Evolutionary conservation across 2,888 invertebrate species (phyloP), one percentile per base, ranked within the genome.

Genomic region (Artemia sp.): DNA sequence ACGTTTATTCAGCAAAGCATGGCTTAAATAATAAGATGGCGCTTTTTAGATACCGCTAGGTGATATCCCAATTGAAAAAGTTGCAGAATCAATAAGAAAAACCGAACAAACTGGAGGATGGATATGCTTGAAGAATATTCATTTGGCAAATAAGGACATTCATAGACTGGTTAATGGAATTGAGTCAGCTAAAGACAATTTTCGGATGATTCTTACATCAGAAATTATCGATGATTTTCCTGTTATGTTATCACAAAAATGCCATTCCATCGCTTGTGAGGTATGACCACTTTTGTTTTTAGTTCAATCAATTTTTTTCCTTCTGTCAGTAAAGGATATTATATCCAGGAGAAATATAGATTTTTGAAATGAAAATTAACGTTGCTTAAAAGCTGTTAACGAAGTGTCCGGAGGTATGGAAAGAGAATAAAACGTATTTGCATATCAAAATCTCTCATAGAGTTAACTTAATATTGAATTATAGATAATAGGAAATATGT

Each of bases 61-160:
- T 8, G 86, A 87, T 78, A 90, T 89, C 14, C 88, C 89, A 78
- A 85, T 87, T 73, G 82, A 81, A 69, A 81, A 82, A 68, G 86
- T 86, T 0, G 75, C 87, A 70, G 78, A 82, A 67, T 79, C 82
- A 51, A 78, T 90, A 58, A 78, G 81, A 38, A 80, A 83, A 73
- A 83, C 85, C 64, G 81, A 85, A 0, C 78, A 80, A 72, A 78
- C 80, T 69, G 90, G 90, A 0, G 81, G 83, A 68, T 91, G 90
- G 90, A 77, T 91, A 67, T 86, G 88, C 74, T 79, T 91, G 72
- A 89, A 89, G 79, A 91, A 91, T 79, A 79, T 90, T 0, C 91
- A 91, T 78, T 79, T 91, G 67, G 86, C 64, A 8, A 19, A 58
- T 24, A 58, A 58, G 24, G n/a, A 24, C 14, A 58, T 58, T 58